These are phyloP conservation scores for Stenoptilia bipunctidactyla DNA, from an alignment of 2,888 invertebrate genomes.

Conservation along the genomic window DNA sequence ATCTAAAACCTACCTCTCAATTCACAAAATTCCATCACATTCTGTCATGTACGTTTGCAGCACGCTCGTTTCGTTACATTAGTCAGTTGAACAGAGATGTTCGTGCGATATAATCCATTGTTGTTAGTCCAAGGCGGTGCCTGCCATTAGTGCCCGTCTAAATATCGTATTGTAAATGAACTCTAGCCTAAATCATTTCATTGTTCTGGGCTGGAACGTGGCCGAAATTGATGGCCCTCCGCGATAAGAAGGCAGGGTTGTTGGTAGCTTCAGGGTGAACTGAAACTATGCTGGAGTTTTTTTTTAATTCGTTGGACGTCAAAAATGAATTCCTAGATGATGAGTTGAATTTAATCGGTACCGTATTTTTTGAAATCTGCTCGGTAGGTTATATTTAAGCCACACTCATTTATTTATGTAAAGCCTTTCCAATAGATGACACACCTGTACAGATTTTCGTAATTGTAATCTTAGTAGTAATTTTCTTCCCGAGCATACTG, in stretches of 20 bases:
- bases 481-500: too few species aligned
- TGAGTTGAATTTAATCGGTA: too few species aligned
- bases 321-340: too few species aligned
- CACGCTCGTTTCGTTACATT: constrained; percentile 27
- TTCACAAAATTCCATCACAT: not conserved
- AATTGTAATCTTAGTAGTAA: too few species aligned
- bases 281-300: too few species aligned
- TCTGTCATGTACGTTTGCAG: not conserved
- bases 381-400: too few species aligned
- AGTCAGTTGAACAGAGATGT: constrained; percentile 22
- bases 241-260: constrained; percentile 28
- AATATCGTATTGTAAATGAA: constrained; percentile 38
- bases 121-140: constrained; percentile 36
- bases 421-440: too few species aligned
- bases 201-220: constrained; percentile 35
- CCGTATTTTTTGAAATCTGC: too few species aligned
- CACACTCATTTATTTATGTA: too few species aligned
- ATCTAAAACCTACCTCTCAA: too few species aligned
- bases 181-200: constrained; percentile 40
- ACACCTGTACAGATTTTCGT: too few species aligned
- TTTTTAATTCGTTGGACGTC: too few species aligned
- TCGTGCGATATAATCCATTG: constrained; percentile 37
- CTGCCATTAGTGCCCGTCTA: constrained; percentile 42
- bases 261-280: constrained; percentile 20
- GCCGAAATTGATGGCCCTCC: constrained; percentile 35